Base-by-base conservation (phyloP, 1,140 invertebrate species). In the Whitmania pigra region DNA sequence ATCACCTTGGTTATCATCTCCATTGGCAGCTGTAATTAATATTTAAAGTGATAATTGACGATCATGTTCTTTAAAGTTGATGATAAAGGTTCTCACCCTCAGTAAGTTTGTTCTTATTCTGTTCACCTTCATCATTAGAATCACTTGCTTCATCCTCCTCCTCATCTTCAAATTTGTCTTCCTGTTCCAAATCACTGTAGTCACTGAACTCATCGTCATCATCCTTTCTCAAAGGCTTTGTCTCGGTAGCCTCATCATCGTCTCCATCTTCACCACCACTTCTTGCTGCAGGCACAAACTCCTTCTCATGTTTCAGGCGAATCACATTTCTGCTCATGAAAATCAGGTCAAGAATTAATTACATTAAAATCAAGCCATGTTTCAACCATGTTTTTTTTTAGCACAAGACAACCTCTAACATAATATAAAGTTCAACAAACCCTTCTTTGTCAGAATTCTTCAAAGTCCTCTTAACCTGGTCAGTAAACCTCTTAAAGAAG, bases 31-130 rank as follows among this genome's bases (percentile, higher is more conserved):
- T 49, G 15, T 11, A 49, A 49, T 43, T 6, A 43, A 13, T 17
- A 49, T 49, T 17, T 7, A 15, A 13, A 49, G 13, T 49, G 43
- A 49, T 49, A 49, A 49, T 49, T 15, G 0, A 1, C 13, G 9
- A 13, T 5, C 15, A 49, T 49, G 15, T 17, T 15, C 43, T 49
- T 49, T 13, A 49, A 49, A 49, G 13, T 27, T 73, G n/a, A 69
- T 69, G 22, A 27, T 71, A 29, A 73, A 54, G n/a, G 20, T 70
- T 25, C 18, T 70, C 67, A 54, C 43, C 68, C 31, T 15, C n/a
- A 49, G 83, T 82, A 31, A 76, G 82, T 36, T 81, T 79, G 75
- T 86, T 85, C 72, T 85, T 83, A 40, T 78, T 79, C 22, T 78
- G 76, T 73, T 80, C 78, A 9, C 80, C 81, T 40, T 82, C 82